These are phyloP conservation scores for Philonicus albiceps DNA, from an alignment of 2,888 invertebrate genomes.

Conservation along the genomic window DNA sequence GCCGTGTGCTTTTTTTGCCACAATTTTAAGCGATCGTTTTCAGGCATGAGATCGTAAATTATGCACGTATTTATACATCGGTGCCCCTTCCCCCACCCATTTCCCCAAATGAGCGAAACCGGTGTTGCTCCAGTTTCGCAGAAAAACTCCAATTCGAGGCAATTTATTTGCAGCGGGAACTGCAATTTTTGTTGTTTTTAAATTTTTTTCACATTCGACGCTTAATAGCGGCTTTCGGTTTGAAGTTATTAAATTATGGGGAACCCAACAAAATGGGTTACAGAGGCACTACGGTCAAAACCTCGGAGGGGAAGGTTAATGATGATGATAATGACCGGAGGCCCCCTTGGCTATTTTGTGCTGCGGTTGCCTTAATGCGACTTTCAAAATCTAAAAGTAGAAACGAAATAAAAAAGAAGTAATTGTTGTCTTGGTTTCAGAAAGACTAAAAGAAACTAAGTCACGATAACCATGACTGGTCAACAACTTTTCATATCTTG, in stretches of 20 bases:
- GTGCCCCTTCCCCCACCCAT: too few species aligned
- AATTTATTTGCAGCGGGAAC: not conserved
- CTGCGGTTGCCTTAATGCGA: not conserved
- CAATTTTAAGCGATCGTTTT: not conserved
- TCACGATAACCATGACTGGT: not conserved
- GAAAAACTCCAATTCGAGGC: not conserved
- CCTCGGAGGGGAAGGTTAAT: not conserved
- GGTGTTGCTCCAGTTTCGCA: not conserved
- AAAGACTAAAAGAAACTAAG: not conserved
- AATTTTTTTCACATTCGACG: not conserved
- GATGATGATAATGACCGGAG: not conserved
- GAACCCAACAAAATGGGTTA: not conserved
- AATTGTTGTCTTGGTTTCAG: not conserved
- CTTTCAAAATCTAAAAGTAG: not conserved
- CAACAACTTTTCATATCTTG: not conserved
- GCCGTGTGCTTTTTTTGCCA: not conserved
- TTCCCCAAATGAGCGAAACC: not conserved
- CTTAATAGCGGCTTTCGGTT: not conserved
- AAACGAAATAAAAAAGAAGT: not conserved
- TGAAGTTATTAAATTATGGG: not conserved
- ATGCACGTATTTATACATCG: not conserved
- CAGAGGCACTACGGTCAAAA: not conserved
- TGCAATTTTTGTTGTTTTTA: not conserved
- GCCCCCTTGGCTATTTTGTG: not conserved
- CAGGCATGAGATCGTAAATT: not conserved